Evolutionary conservation across 2,113 vertebrate species (phyloP), one percentile per base, ranked within the genome.

Genomic region (Callionymus lyra): DNA sequence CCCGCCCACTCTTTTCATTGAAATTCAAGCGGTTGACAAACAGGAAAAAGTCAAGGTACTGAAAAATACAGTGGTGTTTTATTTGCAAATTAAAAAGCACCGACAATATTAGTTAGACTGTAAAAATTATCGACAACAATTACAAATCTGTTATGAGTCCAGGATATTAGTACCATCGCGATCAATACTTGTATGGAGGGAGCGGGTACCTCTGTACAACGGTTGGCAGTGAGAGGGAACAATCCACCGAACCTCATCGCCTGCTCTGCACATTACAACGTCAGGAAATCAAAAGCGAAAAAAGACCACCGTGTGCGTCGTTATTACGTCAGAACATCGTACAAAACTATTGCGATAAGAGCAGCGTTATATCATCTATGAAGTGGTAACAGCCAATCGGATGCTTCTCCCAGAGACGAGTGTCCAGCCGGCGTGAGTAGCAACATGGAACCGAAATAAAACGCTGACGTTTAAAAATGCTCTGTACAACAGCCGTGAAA

Each of bases 81-180:
- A 84, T 83, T 85, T 82, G 81, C 79, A 85, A 84, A 84, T 83
- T 82, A 85, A 84, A 83, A 85, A 83, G 81, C 79, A 83, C 80
- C 77, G 67, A 85, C 79, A 84, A 82, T 83, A 85, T 85, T 83
- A 85, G 83, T 85, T 84, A 84, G 81, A 83, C 77, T 79, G 76
- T 84, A 84, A 82, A 85, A 85, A 85, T 81, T 80, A 85, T 85
- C 75, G 82, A 85, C 82, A 82, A 85, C 83, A 85, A 80, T 85
- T 83, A 83, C 77, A 85, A 82, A 82, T 77, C 71, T 82, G n/a
- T 79, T 81, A 84, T 83, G 79, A 83, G 78, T 83, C 80, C 80
- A 79, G 80, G 75, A 77, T 73, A 83, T 85, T 85, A 83, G 75
- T 85, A 85, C 81, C 81, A 79, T 82, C 72, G 75, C 75, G 63